Evolutionary conservation across 2,797 vertebrate genomes (phyloP).

Genomic region (Muraenolepis orangiensis): DNA sequence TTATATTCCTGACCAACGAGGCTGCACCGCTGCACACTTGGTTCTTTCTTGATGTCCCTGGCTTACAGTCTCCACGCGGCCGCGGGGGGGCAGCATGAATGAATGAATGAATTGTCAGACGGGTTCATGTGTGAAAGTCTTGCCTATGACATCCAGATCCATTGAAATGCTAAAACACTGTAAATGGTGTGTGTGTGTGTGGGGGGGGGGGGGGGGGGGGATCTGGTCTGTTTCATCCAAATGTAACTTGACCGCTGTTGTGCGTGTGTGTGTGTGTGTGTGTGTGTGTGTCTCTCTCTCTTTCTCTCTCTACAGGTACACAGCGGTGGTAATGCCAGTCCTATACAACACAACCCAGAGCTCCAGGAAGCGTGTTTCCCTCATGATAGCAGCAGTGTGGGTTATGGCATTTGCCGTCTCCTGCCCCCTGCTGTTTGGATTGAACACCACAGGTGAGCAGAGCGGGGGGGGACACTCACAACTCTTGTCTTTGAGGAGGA

Average conservation of each 20-base stretch:
- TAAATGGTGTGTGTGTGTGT: no score
- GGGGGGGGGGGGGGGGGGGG: no score
- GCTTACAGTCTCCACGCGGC: neutral
- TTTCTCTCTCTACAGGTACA: constrained; percentile 77
- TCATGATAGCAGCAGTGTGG: constrained; percentile 89
- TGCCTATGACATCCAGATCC: no score
- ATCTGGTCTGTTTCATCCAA: neutral
- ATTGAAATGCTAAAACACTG: no score
- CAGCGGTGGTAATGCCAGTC: constrained; percentile 91
- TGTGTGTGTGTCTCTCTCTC: constrained; percentile 16
- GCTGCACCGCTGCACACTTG: neutral
- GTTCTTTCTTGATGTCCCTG: neutral
- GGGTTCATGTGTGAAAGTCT: neutral
- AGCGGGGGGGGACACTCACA: neutral
- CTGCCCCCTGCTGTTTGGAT: constrained; percentile 90
- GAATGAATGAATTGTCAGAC: neutral
- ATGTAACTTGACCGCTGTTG: neutral
- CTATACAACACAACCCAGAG: constrained; percentile 87
- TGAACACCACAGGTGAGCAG: constrained; percentile 91
- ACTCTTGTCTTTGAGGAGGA: no score
- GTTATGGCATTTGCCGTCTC: constrained; percentile 88
- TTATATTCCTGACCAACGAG: neutral
- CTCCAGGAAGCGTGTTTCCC: constrained; percentile 84
- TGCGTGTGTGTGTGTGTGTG: constrained; percentile 2
- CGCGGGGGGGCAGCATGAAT: no score